Evolutionary conservation across 1,140 invertebrate genomes (phyloP).

Genomic region (Sinonovacula constricta): DNA sequence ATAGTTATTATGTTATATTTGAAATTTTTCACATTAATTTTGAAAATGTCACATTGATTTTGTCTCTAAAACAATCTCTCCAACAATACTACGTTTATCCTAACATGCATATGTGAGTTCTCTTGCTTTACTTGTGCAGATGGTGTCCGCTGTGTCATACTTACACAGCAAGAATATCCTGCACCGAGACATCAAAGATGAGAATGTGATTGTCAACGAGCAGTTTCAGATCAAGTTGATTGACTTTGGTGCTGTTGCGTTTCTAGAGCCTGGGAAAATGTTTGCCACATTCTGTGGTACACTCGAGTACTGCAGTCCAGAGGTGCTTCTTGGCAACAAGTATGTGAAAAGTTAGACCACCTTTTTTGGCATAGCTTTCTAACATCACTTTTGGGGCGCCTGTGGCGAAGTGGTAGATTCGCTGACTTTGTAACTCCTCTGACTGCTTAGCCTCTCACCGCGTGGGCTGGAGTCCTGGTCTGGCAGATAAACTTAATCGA

Average conservation of each 20-base stretch:
- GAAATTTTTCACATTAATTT: no score
- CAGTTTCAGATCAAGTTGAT: conserved; percentile 88
- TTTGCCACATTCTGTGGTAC: conserved; percentile 89
- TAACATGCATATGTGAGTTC: neutral
- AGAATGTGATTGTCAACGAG: conserved; percentile 88
- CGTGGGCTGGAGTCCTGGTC: no score
- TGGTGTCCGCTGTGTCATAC: conserved; percentile 85
- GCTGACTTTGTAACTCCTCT: no score
- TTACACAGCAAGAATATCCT: conserved; percentile 85
- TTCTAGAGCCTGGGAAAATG: conserved; percentile 81
- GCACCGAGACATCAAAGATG: conserved; percentile 88
- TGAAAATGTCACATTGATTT: no score
- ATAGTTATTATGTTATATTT: no score
- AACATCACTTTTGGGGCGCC: no score
- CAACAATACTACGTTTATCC: neutral
- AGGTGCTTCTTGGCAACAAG: conserved; percentile 87
- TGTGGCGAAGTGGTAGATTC: no score
- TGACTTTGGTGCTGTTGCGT: conserved; percentile 88
- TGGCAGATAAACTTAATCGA: no score
- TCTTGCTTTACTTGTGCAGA: conserved; percentile 77
- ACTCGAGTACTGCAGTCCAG: conserved; percentile 89
- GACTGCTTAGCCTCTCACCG: no score
- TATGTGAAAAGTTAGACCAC: no score
- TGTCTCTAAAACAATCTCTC: no score
- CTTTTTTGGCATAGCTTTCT: no score